These are phyloP conservation scores for Phlogophora meticulosa DNA, from an alignment of 2,888 invertebrate genomes.

Conservation along the genomic window DNA sequence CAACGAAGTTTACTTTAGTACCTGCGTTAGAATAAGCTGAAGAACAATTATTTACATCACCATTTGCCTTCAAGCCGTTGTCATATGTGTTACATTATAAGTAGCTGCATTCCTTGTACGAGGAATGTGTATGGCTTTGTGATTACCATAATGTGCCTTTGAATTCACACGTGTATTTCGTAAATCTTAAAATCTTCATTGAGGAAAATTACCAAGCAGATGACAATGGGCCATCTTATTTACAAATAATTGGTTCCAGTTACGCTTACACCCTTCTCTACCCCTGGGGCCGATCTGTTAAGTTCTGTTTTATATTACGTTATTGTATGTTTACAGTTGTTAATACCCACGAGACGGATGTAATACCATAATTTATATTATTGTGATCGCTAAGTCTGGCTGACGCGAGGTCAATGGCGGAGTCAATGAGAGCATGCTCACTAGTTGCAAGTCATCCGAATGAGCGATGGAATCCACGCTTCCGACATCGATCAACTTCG, in stretches of 20 bases:
- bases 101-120: slow-evolving; percentile 38
- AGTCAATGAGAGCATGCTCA: slow-evolving; percentile 89
- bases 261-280: slow-evolving; percentile 62
- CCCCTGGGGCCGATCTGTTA: slow-evolving; percentile 85
- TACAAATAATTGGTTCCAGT: slow-evolving; percentile 71
- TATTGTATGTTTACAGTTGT: slow-evolving; percentile 75
- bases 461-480: slow-evolving; percentile 87
- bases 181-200: slow-evolving; percentile 51
- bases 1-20: slow-evolving; percentile 67
- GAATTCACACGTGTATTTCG: slow-evolving; percentile 47
- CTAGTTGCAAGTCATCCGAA: slow-evolving; percentile 88
- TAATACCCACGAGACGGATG: slow-evolving; percentile 84
- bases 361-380: slow-evolving; percentile 86
- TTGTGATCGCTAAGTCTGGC: slow-evolving; percentile 81
- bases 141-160: slow-evolving; percentile 55
- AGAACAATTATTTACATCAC: slow-evolving; percentile 50
- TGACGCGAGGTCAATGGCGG: slow-evolving; percentile 87
- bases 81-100: slow-evolving; percentile 52
- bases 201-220: slow-evolving; percentile 25
- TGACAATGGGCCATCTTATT: slow-evolving; percentile 50
- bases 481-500: slow-evolving; percentile 84
- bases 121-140: slow-evolving; percentile 47
- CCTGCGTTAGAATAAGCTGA: slow-evolving; percentile 48
- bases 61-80: slow-evolving; percentile 43
- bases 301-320: slow-evolving; percentile 75